Conservation (phyloP, 2,113 vertebrate species). For the Psophia crepitans region DNA sequence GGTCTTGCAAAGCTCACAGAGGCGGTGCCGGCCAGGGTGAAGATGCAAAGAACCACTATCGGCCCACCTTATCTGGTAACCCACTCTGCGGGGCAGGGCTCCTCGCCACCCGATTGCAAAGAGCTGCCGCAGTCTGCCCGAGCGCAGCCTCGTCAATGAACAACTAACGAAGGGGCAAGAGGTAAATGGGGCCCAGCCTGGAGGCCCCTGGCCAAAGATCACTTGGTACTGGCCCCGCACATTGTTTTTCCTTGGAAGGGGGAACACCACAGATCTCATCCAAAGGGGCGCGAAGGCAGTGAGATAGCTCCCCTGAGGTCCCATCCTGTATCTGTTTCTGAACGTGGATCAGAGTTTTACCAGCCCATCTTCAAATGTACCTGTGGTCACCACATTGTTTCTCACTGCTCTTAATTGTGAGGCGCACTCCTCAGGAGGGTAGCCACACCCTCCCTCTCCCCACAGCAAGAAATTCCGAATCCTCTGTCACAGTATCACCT, state of each 20-base stretch:
- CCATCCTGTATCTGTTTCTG: not conserved
- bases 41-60: not conserved
- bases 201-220: not conserved
- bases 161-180: not conserved
- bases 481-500: not conserved
- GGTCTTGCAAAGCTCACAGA: not conserved
- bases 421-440: not conserved
- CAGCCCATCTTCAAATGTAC: not conserved
- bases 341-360: not conserved
- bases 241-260: not conserved
- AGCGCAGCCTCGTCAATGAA: not conserved
- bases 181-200: not conserved
- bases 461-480: not conserved
- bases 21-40: accelerated
- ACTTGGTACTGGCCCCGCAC: accelerated
- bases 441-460: not conserved
- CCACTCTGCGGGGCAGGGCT: accelerated
- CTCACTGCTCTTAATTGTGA: not conserved
- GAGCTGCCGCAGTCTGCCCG: not conserved
- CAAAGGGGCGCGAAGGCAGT: not conserved
- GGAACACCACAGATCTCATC: not conserved
- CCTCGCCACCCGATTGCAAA: not conserved
- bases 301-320: not conserved
- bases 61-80: not conserved
- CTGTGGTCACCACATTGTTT: not conserved